Evolutionary conservation across 2,797 vertebrate species (phyloP), one percentile per base, ranked within the genome.

Genomic region (Chrysocyon brachyurus): DNA sequence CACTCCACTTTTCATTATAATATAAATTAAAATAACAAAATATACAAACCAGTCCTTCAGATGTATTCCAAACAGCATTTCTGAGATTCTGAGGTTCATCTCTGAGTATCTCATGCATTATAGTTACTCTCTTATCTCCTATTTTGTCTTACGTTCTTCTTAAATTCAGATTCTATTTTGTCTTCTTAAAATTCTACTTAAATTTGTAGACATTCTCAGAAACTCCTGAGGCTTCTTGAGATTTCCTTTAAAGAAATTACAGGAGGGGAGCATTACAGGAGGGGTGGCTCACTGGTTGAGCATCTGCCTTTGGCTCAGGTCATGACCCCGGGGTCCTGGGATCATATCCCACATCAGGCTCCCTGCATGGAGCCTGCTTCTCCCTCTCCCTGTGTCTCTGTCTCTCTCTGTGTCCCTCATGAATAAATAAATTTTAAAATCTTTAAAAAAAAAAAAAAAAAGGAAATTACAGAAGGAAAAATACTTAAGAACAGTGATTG

Each of bases 11-110:
- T 36, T 87, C 22, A 54, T 81, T 61, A 63, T 46, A 59, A 40
- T 84, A 94, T 57, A 93, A 89, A 72, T 90, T 54, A 93, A 97
- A 36, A 96, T 68, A 24, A 52, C 36, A 89, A 77, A 91, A 56
- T 46, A 64, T 68, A 88, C 46, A 94, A 33, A 64, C 12, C 15
- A 77, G 33, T 52, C 56, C 26, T 91, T 79, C 36, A 72, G 54
- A 77, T 87, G 87, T 89, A 75, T 36, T 90, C 59, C 49, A 81
- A 81, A 61, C 49, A 26, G 1, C 40, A 12, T 86, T 81, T 88
- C 70, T 92, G 49, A 83, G 26, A 70, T 46, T 93, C 73, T 88
- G 28, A 21, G 21, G 59, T 81, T 96, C 2, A 33, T 22, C 33
- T 89, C n/a, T 63, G n/a, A 88, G 40, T 33, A 56, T 88, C 59